Evolutionary conservation across 2,113 vertebrate species (phyloP).

Genomic region (Meriones unguiculatus): DNA sequence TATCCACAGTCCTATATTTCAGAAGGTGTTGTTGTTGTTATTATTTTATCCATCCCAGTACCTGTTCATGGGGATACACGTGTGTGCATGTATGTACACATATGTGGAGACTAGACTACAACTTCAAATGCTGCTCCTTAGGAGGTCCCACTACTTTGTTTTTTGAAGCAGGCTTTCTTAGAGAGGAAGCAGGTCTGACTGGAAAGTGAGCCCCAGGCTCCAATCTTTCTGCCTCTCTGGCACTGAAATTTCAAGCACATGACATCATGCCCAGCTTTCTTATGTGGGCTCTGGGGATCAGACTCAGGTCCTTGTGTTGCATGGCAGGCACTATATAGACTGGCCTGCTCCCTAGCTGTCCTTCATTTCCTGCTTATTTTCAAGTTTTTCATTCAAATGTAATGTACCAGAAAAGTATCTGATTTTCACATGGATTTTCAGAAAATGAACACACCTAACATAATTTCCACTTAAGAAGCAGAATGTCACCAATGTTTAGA

Average conservation of each 20-base stretch:
- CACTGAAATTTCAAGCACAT: not conserved
- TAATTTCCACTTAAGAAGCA: not conserved
- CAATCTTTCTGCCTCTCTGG: not conserved
- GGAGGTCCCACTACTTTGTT: not conserved
- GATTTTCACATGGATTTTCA: conserved; percentile 9
- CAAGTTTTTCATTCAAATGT: conserved; percentile 27
- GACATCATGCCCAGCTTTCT: not conserved
- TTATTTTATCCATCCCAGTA: not conserved
- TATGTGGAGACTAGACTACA: not conserved
- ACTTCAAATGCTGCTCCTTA: not conserved
- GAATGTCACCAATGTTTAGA: not conserved
- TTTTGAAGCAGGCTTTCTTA: not conserved
- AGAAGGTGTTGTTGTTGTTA: not conserved
- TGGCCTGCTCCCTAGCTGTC: not conserved
- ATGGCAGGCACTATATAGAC: not conserved
- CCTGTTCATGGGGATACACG: not conserved
- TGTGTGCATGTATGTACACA: not conserved
- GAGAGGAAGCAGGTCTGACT: not conserved
- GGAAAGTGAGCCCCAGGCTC: not conserved
- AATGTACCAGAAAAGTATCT: not conserved
- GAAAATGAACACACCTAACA: not conserved
- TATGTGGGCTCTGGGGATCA: not conserved
- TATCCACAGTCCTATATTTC: not conserved
- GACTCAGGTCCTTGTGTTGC: not conserved
- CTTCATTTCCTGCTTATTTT: not conserved